Percentiles rank a stretch among this genome's conserved stretches.
These are phyloP conservation scores for Schrankia costaestrigalis DNA, from an alignment of 2,888 invertebrate genomes.

Conservation along the genomic window DNA sequence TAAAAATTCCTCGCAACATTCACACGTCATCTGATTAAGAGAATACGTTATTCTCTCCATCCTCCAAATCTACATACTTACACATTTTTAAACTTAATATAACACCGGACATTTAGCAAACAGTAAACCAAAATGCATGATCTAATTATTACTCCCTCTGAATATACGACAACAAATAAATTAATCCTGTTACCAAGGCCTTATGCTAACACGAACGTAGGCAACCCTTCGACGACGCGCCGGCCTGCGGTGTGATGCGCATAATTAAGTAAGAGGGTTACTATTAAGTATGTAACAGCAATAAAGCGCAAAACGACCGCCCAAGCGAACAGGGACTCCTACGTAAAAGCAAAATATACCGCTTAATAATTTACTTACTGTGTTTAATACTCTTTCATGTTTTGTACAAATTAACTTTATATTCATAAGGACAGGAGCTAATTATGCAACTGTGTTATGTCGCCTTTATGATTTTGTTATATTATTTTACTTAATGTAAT, in stretches of 20 bases:
- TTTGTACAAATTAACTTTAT: slow-evolving; percentile 11
- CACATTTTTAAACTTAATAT: too few species aligned
- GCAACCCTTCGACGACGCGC: slow-evolving; percentile 50
- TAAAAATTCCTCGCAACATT: too few species aligned
- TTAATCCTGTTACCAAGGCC: slow-evolving; percentile 61
- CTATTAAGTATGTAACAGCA: slow-evolving; percentile 74
- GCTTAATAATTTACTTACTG: slow-evolving; percentile 50
- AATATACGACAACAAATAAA: slow-evolving; percentile 59
- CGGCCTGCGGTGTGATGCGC: slow-evolving; percentile 57
- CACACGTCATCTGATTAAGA: too few species aligned
- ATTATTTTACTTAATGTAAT: too few species aligned
- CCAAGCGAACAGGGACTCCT: slow-evolving; percentile 49
- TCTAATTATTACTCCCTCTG: slow-evolving; percentile 47
- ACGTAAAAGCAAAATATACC: slow-evolving; percentile 58
- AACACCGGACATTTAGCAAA: slow-evolving; percentile 25
- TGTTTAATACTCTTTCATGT: slow-evolving; percentile 36
- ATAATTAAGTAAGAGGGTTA: slow-evolving; percentile 76
- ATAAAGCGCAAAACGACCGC: slow-evolving; percentile 59
- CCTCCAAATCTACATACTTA: too few species aligned
- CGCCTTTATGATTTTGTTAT: too few species aligned
- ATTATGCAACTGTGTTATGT: too few species aligned
- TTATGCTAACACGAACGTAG: slow-evolving; percentile 56
- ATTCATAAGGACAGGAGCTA: neutral
- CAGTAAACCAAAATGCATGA: slow-evolving; percentile 33
- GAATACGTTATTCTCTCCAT: too few species aligned